phyloP scores from a whole-genome alignment of 1,140 invertebrate species.

The Euglossa dilemma region DNA sequence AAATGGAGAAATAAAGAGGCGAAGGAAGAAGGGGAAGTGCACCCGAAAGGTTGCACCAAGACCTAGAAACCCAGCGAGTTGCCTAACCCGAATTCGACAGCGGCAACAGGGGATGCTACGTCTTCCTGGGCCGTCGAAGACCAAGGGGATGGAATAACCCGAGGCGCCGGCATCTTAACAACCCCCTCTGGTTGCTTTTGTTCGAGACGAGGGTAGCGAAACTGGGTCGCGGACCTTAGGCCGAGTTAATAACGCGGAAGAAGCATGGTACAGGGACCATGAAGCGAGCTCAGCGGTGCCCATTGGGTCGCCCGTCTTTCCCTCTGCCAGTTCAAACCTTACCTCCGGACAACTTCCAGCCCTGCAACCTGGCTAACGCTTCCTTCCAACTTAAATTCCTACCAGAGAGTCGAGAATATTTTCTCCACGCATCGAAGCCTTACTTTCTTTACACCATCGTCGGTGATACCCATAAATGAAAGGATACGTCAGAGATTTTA shows the following conservation, averaged over 20 bases:
- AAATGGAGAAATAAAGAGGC: no score
- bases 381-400: no score
- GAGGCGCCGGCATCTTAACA: slow-evolving; percentile 57
- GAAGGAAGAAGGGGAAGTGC: not conserved
- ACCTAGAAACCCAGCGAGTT: not conserved
- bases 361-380: no score
- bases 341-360: no score
- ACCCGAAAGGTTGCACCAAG: not conserved
- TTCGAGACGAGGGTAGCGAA: slow-evolving; percentile 51
- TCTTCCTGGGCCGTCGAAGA: slow-evolving; percentile 13
- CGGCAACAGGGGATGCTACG: not conserved
- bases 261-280: not conserved
- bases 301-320: not conserved
- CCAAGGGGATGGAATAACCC: slow-evolving; percentile 2
- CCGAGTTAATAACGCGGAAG: slow-evolving; percentile 62
- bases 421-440: no score
- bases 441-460: no score
- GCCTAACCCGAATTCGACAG: not conserved
- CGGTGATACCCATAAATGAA: no score
- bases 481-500: no score
- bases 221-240: slow-evolving; percentile 66
- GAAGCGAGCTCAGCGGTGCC: not conserved
- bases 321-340: no score
- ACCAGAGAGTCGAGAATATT: no score
- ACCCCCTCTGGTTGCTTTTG: slow-evolving; percentile 54